Evolutionary conservation across 2,888 invertebrate genomes (phyloP).

Genomic region (Trissoscelio sp.): DNA sequence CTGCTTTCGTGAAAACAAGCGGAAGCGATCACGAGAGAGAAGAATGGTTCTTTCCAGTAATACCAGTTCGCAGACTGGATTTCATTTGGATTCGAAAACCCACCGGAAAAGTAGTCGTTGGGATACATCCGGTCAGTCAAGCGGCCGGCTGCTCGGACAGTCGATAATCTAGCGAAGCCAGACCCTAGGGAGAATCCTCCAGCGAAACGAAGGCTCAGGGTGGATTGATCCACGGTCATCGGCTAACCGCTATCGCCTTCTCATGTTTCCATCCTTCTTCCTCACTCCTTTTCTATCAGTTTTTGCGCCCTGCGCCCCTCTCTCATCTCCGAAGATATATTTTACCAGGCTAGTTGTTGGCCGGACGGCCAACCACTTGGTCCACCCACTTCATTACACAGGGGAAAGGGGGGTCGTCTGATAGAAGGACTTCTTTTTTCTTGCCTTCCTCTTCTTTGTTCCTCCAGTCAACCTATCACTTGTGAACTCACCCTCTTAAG

Average conservation of each 20-base stretch:
- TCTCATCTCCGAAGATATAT: slow-evolving; percentile 71
- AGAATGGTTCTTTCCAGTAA: slow-evolving; percentile 35
- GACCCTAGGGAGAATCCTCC: slow-evolving; percentile 67
- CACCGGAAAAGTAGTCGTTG: slow-evolving; percentile 69
- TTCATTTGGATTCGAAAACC: slow-evolving; percentile 71
- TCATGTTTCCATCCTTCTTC: slow-evolving; percentile 21
- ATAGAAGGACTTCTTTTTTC: slow-evolving; percentile 64
- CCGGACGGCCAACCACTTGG: slow-evolving; percentile 67
- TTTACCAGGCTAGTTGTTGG: slow-evolving; percentile 65
- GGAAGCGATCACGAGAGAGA: slow-evolving; percentile 44
- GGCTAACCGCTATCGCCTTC: slow-evolving; percentile 67
- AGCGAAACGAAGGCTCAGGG: slow-evolving; percentile 69
- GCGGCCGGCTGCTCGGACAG: slow-evolving; percentile 66
- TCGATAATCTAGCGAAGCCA: slow-evolving; percentile 76
- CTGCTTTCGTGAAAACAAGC: slow-evolving; percentile 52
- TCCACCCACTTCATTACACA: slow-evolving; percentile 81
- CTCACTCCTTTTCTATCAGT: slow-evolving; percentile 52
- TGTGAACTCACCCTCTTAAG: slow-evolving; percentile 75
- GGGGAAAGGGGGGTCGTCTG: slow-evolving; percentile 58
- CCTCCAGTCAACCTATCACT: slow-evolving; percentile 47
- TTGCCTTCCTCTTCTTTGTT: slow-evolving; percentile 41
- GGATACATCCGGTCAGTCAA: slow-evolving; percentile 67
- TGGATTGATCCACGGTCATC: slow-evolving; percentile 80
- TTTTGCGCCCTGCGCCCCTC: slow-evolving; percentile 49
- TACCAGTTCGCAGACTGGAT: slow-evolving; percentile 61